Percentiles rank a stretch among this genome's conserved stretches.
Evolutionary conservation across 2,113 vertebrate species (phyloP).

Genomic region (Zeus faber): DNA sequence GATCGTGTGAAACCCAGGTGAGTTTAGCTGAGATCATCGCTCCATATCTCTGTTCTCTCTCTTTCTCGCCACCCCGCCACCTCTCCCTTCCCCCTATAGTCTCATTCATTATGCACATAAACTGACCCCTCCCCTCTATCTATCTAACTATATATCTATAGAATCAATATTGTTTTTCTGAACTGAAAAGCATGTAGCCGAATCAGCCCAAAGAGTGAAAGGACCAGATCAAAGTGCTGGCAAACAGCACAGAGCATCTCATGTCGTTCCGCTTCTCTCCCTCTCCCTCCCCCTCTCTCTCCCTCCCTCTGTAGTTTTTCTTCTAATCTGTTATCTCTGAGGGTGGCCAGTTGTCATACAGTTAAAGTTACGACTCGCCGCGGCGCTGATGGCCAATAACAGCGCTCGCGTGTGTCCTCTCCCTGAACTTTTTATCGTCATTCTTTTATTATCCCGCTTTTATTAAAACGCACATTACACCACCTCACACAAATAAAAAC

Average conservation of each 20-base stretch:
- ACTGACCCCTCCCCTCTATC: conserved; percentile 26
- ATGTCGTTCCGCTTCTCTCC: conserved; percentile 18
- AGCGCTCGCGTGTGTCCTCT: too few species aligned
- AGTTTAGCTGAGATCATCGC: conserved; percentile 69
- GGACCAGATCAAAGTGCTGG: too few species aligned
- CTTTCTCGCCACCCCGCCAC: conserved; percentile 28
- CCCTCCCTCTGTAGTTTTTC: conserved; percentile 8
- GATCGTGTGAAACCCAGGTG: conserved; percentile 56
- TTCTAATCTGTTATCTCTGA: too few species aligned
- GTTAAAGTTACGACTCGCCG: background rate
- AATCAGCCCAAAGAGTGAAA: too few species aligned
- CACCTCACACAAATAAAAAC: too few species aligned
- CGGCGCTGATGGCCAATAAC: background rate
- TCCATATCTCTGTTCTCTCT: conserved; percentile 12
- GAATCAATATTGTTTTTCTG: too few species aligned
- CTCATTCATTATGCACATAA: conserved; percentile 59
- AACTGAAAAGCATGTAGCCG: too few species aligned
- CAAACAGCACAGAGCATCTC: too few species aligned
- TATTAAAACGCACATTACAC: too few species aligned
- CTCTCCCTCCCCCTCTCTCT: conserved; percentile 14
- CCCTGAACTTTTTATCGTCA: too few species aligned
- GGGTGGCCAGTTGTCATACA: background rate
- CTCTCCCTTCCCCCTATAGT: conserved; percentile 42
- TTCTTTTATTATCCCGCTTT: too few species aligned
- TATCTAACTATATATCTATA: conserved; percentile 21